Conservation (phyloP, 2,113 vertebrate genomes). For the Malurus elegans region DNA sequence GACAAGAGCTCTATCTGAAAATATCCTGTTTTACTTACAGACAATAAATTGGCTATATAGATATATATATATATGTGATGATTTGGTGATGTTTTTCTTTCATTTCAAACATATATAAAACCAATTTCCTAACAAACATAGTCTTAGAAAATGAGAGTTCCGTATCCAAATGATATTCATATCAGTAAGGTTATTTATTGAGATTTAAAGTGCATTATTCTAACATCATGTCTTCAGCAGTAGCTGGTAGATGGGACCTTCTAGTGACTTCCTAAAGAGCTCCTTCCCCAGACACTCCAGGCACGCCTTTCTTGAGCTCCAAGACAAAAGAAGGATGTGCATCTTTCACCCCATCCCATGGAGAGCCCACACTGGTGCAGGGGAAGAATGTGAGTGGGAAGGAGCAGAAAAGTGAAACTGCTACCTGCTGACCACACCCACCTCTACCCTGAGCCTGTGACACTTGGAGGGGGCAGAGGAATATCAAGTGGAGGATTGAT, state of each 20-base stretch:
- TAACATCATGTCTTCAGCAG: neutral
- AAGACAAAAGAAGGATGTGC: neutral
- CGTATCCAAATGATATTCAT: neutral
- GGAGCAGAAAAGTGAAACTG: neutral
- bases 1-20: neutral
- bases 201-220: neutral
- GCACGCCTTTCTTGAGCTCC: neutral
- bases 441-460: neutral
- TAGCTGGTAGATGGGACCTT: neutral
- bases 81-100: neutral
- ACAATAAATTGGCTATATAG: fast-evolving
- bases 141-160: neutral
- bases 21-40: neutral
- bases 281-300: neutral
- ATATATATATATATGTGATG: neutral
- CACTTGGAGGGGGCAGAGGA: neutral
- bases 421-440: neutral
- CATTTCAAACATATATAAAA: neutral
- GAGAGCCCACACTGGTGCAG: neutral
- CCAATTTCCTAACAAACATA: neutral
- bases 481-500: neutral
- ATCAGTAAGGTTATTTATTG: neutral
- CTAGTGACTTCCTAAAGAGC: neutral
- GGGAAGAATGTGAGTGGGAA: neutral
- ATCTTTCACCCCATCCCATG: neutral